Evolutionary conservation across 2,888 invertebrate genomes (phyloP), one percentile per base, ranked within the genome.

Genomic region (Caenorhabditis doughertyi): DNA sequence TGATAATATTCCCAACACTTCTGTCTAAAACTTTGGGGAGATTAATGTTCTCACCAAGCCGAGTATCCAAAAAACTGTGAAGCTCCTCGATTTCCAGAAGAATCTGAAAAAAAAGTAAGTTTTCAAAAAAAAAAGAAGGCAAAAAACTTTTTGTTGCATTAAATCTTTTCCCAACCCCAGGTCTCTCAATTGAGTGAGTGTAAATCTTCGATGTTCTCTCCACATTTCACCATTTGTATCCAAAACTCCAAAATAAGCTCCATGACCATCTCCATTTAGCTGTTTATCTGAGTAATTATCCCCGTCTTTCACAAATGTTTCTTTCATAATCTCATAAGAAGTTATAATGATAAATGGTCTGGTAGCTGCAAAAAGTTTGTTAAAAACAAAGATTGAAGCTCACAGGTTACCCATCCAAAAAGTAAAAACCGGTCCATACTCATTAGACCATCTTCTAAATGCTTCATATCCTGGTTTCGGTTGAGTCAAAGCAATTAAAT

Each of bases 281-380:
- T 51, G 56, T 29, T 73, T 58, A 27, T 64, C 81, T 25, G 49
- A 23, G 44, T 77, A 81, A 8, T 39, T 65, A 47, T 81, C 77
- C 13, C 77, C 81, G 47, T 81, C 81, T 42, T 81, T 81, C 16
- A 81, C 62, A 70, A 81, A 74, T 13, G 81, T 68, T 35, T 81
- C 81, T 23, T 81, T 70, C 71, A 81, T 77, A 13, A 58, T 25
- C 7, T 81, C 64, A 27, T 56, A 81, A 9, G 77, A 77, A 42
- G 70, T 25, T 21, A 81, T 74, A 0, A 60, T 39, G 4, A 81
- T 55, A 8, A 58, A 42, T 4, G 81, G 81, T 16, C 47, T 23
- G 7, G 25, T 53, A 21, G 62, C 79, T 79, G 16, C 7, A 67
- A 60, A 47, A 23, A 23, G 21, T 51, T 13, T 13, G 9, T 39